phyloP scores from a whole-genome alignment of 2,113 vertebrate genomes.

The Phyllostomus discolor region DNA sequence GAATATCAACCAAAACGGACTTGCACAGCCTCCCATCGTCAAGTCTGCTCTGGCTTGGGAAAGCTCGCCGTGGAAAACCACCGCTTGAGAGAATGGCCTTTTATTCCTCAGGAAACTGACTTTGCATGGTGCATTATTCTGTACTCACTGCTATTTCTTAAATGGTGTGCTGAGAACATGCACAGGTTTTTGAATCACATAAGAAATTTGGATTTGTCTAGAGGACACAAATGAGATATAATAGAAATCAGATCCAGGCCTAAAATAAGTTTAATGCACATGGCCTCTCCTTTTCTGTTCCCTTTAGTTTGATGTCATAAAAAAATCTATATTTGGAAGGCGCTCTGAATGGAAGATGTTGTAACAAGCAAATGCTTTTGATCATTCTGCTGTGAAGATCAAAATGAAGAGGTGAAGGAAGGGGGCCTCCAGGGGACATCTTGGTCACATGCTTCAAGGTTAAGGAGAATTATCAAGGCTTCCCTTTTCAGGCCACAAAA shows the following conservation, averaged over 20 bases:
- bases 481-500: not conserved
- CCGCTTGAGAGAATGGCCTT: not conserved
- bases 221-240: not conserved
- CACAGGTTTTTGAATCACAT: not conserved
- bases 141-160: not conserved
- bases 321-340: not conserved
- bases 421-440: not conserved
- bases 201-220: not conserved
- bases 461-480: not conserved
- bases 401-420: not conserved
- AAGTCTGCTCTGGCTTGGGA: not conserved
- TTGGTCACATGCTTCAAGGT: not conserved
- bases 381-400: not conserved
- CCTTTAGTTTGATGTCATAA: not conserved
- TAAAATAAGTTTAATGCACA: constrained; percentile 8
- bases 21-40: not conserved
- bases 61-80: not conserved
- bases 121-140: not conserved
- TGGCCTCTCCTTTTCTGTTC: not conserved
- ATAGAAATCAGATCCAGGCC: not conserved
- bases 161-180: not conserved
- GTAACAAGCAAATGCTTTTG: not conserved
- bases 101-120: not conserved
- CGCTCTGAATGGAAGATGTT: not conserved
- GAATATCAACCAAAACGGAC: not conserved